phyloP scores from a whole-genome alignment of 2,113 vertebrate species.

The Myotis brandtii region DNA sequence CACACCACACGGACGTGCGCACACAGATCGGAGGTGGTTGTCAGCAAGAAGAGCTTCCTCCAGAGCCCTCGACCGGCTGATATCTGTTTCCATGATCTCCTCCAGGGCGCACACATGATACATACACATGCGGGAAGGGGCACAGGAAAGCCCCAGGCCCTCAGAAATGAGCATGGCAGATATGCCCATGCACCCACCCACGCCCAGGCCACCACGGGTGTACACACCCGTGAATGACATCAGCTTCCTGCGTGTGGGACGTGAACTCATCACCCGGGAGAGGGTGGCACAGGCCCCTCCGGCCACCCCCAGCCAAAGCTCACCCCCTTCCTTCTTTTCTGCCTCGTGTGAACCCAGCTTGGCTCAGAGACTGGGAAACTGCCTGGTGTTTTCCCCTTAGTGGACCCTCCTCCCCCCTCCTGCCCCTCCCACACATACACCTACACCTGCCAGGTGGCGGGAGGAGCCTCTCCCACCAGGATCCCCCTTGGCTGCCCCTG shows the following conservation, averaged over 20 bases:
- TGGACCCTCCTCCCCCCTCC: background rate
- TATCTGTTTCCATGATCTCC: background rate
- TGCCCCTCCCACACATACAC: background rate
- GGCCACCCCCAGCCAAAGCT: background rate
- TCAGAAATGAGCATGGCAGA: constrained; percentile 25
- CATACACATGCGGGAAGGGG: background rate
- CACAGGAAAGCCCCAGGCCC: background rate
- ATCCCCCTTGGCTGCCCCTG: background rate
- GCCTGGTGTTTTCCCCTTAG: background rate
- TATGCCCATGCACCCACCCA: background rate
- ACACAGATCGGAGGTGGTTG: background rate
- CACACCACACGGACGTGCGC: background rate
- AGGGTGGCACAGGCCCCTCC: background rate
- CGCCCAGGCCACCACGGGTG: background rate
- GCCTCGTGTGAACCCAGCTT: background rate
- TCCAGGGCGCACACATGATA: background rate
- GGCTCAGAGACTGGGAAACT: background rate
- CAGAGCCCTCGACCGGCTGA: background rate
- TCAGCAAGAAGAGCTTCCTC: background rate
- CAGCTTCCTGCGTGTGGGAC: constrained; percentile 50
- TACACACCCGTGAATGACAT: background rate
- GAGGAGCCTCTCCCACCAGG: background rate
- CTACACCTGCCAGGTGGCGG: background rate
- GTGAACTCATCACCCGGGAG: background rate
- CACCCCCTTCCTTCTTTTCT: background rate